Conservation (phyloP, 2,888 invertebrate genomes). For the Apamea monoglypha region DNA sequence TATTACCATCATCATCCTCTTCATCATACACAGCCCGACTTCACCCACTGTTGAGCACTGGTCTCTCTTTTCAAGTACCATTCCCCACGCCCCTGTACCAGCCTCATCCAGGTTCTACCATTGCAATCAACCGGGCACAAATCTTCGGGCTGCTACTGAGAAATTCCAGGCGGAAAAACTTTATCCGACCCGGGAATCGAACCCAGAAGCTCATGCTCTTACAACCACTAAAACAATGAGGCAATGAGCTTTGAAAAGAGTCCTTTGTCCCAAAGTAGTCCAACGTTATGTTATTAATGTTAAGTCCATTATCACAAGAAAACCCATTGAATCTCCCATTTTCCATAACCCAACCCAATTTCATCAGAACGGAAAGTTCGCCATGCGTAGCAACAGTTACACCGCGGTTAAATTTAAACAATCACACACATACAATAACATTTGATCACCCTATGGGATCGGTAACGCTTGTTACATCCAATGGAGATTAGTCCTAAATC, state of each 20-base stretch:
- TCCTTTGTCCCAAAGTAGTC: not conserved
- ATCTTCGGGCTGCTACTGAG: not conserved
- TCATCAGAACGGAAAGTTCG: not conserved
- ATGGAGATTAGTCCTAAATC: constrained; percentile 72
- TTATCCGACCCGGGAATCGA: not conserved
- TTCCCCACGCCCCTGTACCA: too few relatives aligned
- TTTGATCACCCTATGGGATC: constrained; percentile 42
- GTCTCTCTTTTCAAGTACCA: too few relatives aligned
- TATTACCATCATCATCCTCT: too few relatives aligned
- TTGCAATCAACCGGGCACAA: too few relatives aligned
- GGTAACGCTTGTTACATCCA: constrained; percentile 64
- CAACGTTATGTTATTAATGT: not conserved
- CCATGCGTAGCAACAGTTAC: not conserved
- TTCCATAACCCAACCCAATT: not conserved
- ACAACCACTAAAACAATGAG: not conserved
- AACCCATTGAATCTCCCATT: constrained; percentile 1
- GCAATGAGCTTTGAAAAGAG: not conserved
- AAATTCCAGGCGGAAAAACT: not conserved
- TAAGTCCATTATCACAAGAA: not conserved
- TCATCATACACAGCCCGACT: too few relatives aligned
- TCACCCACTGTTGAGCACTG: too few relatives aligned
- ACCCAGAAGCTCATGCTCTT: not conserved
- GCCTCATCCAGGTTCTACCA: too few relatives aligned
- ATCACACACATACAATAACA: constrained; percentile 46
- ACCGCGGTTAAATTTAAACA: constrained; percentile 41